These are phyloP conservation scores for Agrochola lota DNA, from an alignment of 2,888 invertebrate species.

Conservation along the genomic window DNA sequence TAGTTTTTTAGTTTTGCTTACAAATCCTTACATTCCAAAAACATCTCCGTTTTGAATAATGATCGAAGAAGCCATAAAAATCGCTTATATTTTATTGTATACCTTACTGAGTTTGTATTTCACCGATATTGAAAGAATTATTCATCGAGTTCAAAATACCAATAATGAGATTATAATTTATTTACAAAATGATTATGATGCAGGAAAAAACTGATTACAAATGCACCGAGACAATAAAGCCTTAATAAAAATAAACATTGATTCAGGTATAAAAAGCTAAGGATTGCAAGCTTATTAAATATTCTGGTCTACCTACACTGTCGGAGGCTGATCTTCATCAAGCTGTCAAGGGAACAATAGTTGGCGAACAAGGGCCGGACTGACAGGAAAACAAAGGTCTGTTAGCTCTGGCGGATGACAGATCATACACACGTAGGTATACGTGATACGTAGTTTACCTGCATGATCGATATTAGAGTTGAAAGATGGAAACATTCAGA, in stretches of 20 bases:
- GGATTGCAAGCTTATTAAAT: constrained; percentile 51
- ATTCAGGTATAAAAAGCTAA: constrained; percentile 51
- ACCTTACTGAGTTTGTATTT: not conserved
- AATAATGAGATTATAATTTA: constrained; percentile 50
- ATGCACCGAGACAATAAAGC: constrained; percentile 42
- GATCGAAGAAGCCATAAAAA: no score
- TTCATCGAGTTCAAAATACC: constrained; percentile 26
- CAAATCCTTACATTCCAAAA: no score
- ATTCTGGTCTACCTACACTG: constrained; percentile 49
- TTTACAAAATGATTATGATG: constrained; percentile 54
- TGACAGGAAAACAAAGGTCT: constrained; percentile 55
- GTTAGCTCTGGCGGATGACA: constrained; percentile 46
- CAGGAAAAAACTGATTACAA: constrained; percentile 46
- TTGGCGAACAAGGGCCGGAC: constrained; percentile 23
- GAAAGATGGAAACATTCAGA: not conserved
- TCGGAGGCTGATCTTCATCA: constrained; percentile 53
- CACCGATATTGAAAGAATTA: not conserved
- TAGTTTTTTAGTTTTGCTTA: no score
- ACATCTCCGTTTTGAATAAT: no score
- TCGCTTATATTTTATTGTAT: no score
- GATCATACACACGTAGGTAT: constrained; percentile 15
- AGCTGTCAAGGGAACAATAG: constrained; percentile 58
- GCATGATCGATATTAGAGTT: not conserved
- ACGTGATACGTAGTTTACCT: not conserved
- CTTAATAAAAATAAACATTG: constrained; percentile 61